phyloP scores from a whole-genome alignment of 2,797 vertebrate genomes.

The Loriculus beryllinus region DNA sequence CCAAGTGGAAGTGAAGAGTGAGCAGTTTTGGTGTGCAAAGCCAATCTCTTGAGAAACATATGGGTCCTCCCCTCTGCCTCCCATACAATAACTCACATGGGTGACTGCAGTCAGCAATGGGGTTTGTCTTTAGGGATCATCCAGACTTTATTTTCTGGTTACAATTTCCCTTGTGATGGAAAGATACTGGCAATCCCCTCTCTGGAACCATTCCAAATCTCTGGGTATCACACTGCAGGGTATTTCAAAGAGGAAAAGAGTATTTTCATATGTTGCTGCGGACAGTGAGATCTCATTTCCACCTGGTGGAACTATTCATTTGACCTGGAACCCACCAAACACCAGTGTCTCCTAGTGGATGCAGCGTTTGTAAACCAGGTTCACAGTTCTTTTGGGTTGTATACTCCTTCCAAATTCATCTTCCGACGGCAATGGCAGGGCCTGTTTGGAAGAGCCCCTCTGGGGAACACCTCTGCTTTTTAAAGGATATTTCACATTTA shows the following conservation, averaged over 20 bases:
- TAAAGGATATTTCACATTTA: slow-evolving; percentile 24
- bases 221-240: not conserved
- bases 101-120: not conserved
- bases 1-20: not conserved
- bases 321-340: not conserved
- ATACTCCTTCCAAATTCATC: not conserved
- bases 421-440: slow-evolving; percentile 5
- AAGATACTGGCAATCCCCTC: slow-evolving; percentile 11
- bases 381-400: not conserved
- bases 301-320: not conserved
- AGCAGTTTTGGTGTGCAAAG: not conserved
- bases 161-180: slow-evolving; percentile 2
- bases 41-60: not conserved
- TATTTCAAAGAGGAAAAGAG: not conserved
- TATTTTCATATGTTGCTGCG: slow-evolving; percentile 9
- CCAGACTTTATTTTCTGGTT: not conserved
- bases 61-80: not conserved
- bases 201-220: slow-evolving; percentile 15
- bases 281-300: slow-evolving; percentile 11
- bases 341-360: not conserved
- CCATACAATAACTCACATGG: not conserved
- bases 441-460: not conserved
- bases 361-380: not conserved
- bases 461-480: not conserved
- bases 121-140: not conserved